These are phyloP conservation scores for Malaclemys terrapin DNA, from an alignment of 2,113 vertebrate species.

Conservation along the genomic window DNA sequence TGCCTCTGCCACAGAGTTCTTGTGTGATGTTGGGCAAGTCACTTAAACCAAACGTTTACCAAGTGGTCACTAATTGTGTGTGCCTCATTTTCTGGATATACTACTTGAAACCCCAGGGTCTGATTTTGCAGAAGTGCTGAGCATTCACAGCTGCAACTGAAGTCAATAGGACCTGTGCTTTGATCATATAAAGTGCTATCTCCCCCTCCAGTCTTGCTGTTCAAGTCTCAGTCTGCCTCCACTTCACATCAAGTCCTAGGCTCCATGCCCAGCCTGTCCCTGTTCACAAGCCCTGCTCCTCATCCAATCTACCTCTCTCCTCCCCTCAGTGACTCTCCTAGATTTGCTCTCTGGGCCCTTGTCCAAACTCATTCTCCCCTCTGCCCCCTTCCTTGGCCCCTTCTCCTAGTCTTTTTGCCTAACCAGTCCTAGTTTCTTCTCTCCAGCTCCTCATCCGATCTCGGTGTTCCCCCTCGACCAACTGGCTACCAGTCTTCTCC, in stretches of 20 bases:
- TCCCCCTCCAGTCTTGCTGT: not conserved
- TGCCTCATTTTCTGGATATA: not conserved
- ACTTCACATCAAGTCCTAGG: not conserved
- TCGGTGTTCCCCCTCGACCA: not conserved
- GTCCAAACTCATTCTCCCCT: not conserved
- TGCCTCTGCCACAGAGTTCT: not conserved
- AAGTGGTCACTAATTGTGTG: not conserved
- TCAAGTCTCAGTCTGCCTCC: not conserved
- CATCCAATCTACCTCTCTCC: not conserved
- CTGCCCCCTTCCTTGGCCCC: not conserved
- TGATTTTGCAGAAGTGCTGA: not conserved
- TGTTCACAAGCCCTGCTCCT: not conserved
- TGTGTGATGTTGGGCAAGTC: not conserved
- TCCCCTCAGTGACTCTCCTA: not conserved
- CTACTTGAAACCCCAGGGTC: not conserved
- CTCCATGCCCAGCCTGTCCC: not conserved
- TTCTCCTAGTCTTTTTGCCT: not conserved
- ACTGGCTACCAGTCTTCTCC: not conserved
- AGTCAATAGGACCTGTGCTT: not conserved
- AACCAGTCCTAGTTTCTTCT: not conserved
- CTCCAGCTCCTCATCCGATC: not conserved
- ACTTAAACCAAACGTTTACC: not conserved
- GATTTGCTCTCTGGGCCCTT: not conserved
- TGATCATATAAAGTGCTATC: not conserved
- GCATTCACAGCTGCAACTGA: not conserved